Evolutionary conservation across 23 tunicate genomes (phyloP).

Genomic region (Diplosoma virens): DNA sequence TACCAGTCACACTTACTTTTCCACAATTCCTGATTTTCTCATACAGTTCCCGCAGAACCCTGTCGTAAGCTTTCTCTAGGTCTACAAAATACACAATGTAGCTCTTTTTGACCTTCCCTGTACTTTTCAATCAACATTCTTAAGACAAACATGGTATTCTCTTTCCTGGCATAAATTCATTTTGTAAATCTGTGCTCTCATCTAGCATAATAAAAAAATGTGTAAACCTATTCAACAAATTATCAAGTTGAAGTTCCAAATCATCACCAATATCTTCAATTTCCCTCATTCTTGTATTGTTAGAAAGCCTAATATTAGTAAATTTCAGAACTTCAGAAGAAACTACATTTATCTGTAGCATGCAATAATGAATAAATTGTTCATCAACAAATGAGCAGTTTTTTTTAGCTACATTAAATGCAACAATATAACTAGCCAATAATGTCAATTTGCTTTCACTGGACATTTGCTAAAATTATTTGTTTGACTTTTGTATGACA

Average conservation of each 20-base stretch:
- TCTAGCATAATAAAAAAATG: not conserved
- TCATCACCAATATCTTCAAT: not conserved
- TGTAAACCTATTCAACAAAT: not conserved
- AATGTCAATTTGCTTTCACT: not conserved
- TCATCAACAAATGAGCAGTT: not conserved
- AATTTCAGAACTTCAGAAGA: not conserved
- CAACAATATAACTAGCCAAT: not conserved
- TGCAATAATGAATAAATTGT: not conserved
- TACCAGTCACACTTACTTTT: no score
- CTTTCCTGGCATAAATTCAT: no score
- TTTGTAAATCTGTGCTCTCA: not conserved
- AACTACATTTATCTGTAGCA: not conserved
- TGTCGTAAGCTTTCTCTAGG: no score
- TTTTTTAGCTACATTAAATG: not conserved
- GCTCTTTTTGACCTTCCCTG: no score
- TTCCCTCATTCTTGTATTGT: not conserved
- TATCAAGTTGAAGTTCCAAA: not conserved
- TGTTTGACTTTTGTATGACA: not conserved
- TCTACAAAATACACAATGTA: no score
- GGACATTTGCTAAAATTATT: not conserved
- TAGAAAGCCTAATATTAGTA: not conserved
- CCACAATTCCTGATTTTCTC: no score
- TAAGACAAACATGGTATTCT: no score
- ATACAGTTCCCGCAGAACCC: no score
- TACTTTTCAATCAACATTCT: no score